Conservation (phyloP, 2,888 invertebrate genomes). For the Halictus quadricinctus region DNA sequence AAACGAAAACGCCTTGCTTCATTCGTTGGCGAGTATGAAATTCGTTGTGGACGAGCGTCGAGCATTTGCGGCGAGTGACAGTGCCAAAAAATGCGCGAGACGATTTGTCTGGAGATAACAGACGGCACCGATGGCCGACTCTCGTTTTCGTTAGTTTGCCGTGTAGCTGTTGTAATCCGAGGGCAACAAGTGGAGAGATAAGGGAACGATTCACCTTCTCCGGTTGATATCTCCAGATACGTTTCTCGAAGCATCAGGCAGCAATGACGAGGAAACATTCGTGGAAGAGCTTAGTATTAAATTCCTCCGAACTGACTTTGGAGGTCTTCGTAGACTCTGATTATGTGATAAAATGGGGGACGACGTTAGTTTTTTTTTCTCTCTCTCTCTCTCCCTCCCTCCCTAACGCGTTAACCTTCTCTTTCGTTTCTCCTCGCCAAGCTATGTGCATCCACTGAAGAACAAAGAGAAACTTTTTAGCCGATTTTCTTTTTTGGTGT, state of each 20-base stretch:
- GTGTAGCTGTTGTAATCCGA: not conserved
- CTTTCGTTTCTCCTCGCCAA: not conserved
- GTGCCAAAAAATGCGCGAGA: conserved; percentile 1
- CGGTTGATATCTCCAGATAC: conserved; percentile 30
- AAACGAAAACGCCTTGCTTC: not conserved
- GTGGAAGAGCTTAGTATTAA: conserved; percentile 64
- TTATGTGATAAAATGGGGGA: conserved; percentile 79
- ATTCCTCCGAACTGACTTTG: conserved; percentile 35
- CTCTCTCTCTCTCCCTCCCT: not conserved
- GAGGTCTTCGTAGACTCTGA: conserved; percentile 75
- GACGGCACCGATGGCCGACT: not conserved
- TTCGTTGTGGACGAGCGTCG: not conserved
- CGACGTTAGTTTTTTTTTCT: conserved; percentile 63
- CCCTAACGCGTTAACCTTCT: not conserved
- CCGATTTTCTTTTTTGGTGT: not conserved
- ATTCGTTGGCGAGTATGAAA: not conserved
- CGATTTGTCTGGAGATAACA: not conserved
- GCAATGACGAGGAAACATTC: conserved; percentile 44
- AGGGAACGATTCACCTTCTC: conserved; percentile 17
- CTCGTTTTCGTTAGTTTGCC: conserved; percentile 19
- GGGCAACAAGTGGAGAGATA: not conserved
- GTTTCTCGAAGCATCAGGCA: conserved; percentile 13
- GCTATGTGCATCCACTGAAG: not conserved
- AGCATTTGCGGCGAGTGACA: not conserved
- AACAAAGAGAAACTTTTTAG: not conserved